phyloP scores from a whole-genome alignment of 2,888 invertebrate species.

The Morpho deidamia region DNA sequence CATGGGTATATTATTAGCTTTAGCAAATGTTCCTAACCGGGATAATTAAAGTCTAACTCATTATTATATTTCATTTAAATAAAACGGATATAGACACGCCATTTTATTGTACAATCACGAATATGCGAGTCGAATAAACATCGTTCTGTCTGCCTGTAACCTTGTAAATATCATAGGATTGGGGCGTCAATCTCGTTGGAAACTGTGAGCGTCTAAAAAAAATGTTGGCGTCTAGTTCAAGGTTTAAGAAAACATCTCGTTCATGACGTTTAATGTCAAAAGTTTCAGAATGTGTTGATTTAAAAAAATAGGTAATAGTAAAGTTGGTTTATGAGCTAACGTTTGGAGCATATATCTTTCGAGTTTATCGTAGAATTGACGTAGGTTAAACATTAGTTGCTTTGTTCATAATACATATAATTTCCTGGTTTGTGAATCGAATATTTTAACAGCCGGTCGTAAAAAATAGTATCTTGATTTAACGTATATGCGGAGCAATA shows the following conservation, averaged over 20 bases:
- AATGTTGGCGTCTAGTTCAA: not conserved
- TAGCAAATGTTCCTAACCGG: conserved; percentile 18
- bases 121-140: conserved; percentile 7
- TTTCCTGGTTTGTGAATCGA: conserved; percentile 9
- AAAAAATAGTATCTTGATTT: conserved; percentile 17
- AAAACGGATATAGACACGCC: not conserved
- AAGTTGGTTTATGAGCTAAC: conserved; percentile 2
- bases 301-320: not conserved
- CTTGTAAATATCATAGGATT: conserved; percentile 11
- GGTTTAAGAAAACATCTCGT: not conserved
- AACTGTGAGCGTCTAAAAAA: conserved; percentile 1
- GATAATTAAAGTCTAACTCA: conserved; percentile 5
- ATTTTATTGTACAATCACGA: conserved; percentile 7
- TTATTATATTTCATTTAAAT: not conserved
- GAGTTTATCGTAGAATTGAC: conserved; percentile 3
- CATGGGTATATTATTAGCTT: conserved; percentile 21
- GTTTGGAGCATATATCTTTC: not conserved
- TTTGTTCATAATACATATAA: conserved; percentile 12
- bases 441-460: conserved; percentile 16
- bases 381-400: conserved; percentile 12
- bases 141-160: not conserved
- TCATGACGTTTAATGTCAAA: conserved; percentile 4
- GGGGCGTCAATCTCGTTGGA: conserved; percentile 9
- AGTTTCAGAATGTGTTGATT: not conserved
- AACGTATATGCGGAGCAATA: conserved; percentile 9